phyloP scores from a whole-genome alignment of 2,113 vertebrate genomes.

The Axis porcinus region DNA sequence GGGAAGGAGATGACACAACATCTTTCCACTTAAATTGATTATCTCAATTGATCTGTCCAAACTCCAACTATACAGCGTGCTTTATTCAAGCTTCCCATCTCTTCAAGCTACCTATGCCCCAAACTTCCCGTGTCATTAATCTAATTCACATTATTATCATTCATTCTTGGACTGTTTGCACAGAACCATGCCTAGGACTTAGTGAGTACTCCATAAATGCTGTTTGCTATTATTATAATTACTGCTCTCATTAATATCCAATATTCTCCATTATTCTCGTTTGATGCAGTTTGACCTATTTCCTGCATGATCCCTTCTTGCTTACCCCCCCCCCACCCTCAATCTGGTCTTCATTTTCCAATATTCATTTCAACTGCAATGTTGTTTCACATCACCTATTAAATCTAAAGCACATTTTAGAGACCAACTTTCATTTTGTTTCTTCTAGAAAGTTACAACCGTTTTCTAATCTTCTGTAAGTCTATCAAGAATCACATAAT shows the following conservation, averaged over 20 bases:
- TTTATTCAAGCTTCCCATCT: background rate
- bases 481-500: background rate
- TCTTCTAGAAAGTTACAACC: background rate
- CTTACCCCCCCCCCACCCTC: background rate
- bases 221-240: background rate
- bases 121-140: background rate
- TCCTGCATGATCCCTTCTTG: background rate
- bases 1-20: background rate
- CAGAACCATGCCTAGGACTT: background rate
- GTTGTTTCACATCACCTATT: background rate
- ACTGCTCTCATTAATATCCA: background rate
- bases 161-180: background rate
- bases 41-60: background rate
- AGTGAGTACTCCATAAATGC: background rate
- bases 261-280: background rate
- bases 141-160: background rate
- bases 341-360: background rate
- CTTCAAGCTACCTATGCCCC: background rate
- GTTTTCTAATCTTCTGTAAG: background rate
- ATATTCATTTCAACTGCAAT: background rate
- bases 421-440: background rate
- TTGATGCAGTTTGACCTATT: background rate
- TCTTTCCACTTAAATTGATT: background rate
- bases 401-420: conserved; percentile 1
- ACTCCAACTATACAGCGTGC: background rate